Conservation (phyloP, 2,888 invertebrate genomes). For the Erpobdella octoculata region DNA sequence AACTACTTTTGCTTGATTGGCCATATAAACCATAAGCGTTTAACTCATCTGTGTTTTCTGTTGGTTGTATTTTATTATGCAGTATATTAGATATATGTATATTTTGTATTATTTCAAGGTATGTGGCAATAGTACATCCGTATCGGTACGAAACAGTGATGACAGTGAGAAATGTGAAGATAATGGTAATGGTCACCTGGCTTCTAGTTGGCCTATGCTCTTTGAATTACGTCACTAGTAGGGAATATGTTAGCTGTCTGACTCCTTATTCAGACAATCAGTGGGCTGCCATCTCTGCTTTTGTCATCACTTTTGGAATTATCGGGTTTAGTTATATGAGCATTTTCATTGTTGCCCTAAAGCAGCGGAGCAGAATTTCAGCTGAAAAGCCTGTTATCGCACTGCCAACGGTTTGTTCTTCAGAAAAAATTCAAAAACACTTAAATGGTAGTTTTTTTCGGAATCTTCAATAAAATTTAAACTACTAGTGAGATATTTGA, state of each 20-base stretch:
- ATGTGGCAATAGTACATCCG: slow-evolving; percentile 12
- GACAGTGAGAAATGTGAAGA: neutral
- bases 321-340: neutral
- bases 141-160: neutral
- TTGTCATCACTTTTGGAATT: neutral
- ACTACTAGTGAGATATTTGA: too few relatives aligned
- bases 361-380: slow-evolving; percentile 2
- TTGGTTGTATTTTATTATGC: too few relatives aligned
- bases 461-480: too few relatives aligned
- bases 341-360: slow-evolving; percentile 18
- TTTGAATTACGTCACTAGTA: neutral
- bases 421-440: neutral
- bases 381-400: too few relatives aligned
- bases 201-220: neutral
- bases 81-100: neutral
- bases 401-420: too few relatives aligned
- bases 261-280: neutral
- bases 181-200: neutral
- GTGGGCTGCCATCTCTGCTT: neutral
- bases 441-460: too few relatives aligned
- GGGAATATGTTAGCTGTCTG: neutral
- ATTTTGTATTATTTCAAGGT: neutral
- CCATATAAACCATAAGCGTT: too few relatives aligned
- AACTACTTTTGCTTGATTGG: too few relatives aligned
- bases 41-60: too few relatives aligned